Percentiles rank a stretch among this genome's conserved stretches.
phyloP scores from a whole-genome alignment of 2,797 vertebrate genomes.

The Erpetoichthys calabaricus region DNA sequence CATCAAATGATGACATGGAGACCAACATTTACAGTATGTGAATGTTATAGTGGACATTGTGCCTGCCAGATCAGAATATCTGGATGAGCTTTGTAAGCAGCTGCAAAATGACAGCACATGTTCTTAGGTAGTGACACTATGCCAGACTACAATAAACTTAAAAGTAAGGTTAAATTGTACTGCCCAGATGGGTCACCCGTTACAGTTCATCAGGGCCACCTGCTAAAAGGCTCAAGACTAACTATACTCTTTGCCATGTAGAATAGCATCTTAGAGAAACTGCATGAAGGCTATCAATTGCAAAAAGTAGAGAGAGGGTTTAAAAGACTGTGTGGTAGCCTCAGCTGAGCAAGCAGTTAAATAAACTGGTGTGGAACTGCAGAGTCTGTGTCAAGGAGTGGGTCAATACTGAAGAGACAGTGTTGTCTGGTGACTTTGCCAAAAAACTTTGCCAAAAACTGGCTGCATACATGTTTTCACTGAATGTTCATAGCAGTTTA shows the following conservation, averaged over 20 bases:
- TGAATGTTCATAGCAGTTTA: background rate
- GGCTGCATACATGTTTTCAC: background rate
- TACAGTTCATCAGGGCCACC: constrained; percentile 2
- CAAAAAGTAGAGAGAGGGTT: constrained; percentile 7
- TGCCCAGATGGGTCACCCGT: background rate
- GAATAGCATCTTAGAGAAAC: constrained; percentile 5
- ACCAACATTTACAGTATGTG: background rate
- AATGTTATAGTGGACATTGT: constrained; percentile 2
- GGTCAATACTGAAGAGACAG: constrained; percentile 5
- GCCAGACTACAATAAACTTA: background rate
- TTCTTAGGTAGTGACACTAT: constrained; percentile 12
- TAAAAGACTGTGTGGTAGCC: constrained; percentile 12
- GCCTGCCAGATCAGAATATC: constrained; percentile 9
- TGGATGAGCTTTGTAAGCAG: constrained; percentile 5
- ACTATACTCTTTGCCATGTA: background rate
- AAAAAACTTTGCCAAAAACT: background rate
- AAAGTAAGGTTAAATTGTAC: background rate
- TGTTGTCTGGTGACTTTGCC: background rate
- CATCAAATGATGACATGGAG: background rate
- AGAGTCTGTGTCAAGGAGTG: constrained; percentile 4
- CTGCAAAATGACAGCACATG: constrained; percentile 11
- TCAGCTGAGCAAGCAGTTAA: constrained; percentile 7
- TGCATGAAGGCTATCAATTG: constrained; percentile 8
- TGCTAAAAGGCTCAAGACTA: background rate
- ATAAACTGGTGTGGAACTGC: constrained; percentile 4